phyloP scores from a whole-genome alignment of 1,140 invertebrate species.

The Centruroides sculpturatus region DNA sequence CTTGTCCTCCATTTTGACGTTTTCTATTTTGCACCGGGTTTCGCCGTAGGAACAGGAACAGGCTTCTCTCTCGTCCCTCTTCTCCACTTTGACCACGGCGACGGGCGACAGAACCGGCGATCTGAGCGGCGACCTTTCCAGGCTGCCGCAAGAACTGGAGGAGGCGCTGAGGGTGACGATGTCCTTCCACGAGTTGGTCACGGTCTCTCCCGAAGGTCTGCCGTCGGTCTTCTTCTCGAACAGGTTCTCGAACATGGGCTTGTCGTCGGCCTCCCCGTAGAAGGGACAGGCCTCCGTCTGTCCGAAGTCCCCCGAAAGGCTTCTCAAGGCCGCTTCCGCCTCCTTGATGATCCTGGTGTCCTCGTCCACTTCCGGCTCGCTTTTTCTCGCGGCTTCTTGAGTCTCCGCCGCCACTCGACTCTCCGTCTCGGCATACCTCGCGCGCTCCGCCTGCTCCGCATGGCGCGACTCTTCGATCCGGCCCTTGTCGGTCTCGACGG shows the following conservation, averaged over 20 bases:
- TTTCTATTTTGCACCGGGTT: background rate
- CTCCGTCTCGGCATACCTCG: no score
- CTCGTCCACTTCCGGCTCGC: slow-evolving; percentile 28
- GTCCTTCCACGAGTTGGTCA: slow-evolving; percentile 35
- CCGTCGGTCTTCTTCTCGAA: slow-evolving; percentile 51
- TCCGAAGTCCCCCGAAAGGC: slow-evolving; percentile 47
- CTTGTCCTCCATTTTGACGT: no score
- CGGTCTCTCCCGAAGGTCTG: background rate
- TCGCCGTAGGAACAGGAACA: background rate
- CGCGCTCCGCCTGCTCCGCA: no score
- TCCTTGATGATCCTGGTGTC: slow-evolving; percentile 67
- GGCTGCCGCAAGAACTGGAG: slow-evolving; percentile 6
- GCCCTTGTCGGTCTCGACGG: no score
- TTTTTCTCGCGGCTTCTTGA: no score
- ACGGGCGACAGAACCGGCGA: slow-evolving; percentile 7
- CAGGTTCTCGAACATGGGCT: slow-evolving; percentile 63
- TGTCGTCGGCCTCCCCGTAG: slow-evolving; percentile 38
- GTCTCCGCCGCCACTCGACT: no score
- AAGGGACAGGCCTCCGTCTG: background rate
- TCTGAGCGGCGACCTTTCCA: background rate
- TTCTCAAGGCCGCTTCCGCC: slow-evolving; percentile 68
- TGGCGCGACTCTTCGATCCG: no score
- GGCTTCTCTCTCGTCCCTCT: background rate
- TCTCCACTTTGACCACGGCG: background rate
- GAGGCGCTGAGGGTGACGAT: slow-evolving; percentile 44